Evolutionary conservation across 2,797 vertebrate species (phyloP).

Genomic region (Falco rusticolus): DNA sequence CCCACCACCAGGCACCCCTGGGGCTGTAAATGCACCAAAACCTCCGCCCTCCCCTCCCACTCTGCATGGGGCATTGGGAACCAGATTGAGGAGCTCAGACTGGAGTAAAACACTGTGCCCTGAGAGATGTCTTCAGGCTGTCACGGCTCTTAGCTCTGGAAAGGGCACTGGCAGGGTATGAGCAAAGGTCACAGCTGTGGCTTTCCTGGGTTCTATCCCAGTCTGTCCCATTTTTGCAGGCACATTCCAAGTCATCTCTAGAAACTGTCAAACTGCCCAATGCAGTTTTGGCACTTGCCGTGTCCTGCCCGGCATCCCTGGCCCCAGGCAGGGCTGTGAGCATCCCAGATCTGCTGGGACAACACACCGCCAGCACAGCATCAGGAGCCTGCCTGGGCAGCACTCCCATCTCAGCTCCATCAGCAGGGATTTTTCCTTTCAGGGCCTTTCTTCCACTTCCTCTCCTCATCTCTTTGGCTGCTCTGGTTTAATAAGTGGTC

Average conservation of each 20-base stretch:
- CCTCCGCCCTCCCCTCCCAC: background rate
- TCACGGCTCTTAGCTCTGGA: background rate
- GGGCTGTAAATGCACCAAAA: background rate
- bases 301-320: background rate
- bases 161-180: background rate
- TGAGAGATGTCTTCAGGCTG: background rate
- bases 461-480: background rate
- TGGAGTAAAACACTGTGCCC: background rate
- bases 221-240: background rate
- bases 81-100: accelerated
- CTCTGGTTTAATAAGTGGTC: background rate
- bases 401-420: background rate
- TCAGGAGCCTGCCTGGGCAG: background rate
- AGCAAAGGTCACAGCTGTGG: background rate
- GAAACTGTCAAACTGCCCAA: background rate
- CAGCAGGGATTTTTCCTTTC: background rate
- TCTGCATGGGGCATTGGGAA: background rate
- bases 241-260: accelerated
- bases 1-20: background rate
- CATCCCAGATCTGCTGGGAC: background rate
- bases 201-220: background rate
- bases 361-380: background rate
- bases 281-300: background rate
- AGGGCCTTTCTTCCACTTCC: background rate
- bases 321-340: background rate